Base-by-base conservation (phyloP, 2,797 vertebrate genomes). In the Phylloscopus collybita region DNA sequence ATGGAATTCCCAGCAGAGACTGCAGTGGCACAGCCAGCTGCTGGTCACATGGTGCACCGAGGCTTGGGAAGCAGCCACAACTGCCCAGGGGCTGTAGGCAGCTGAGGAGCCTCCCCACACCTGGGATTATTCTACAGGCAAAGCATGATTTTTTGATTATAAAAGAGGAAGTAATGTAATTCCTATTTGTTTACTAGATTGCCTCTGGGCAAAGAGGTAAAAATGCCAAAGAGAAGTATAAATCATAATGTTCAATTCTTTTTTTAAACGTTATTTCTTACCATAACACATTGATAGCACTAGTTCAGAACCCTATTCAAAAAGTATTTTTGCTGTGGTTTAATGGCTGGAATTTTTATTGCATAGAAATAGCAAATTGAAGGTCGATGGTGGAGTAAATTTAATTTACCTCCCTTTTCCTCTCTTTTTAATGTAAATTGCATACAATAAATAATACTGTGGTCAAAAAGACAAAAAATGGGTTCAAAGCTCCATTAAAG, bases 151-250 rank as follows among this genome's bases (percentile, higher is more conserved):
- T 86, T 90, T 75, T 70, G 25, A 47, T 92, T 81, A 34, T 72
- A 62, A 70, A 87, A 51, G 17, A 78, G 16, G 30, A 88, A 79
- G 38, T 71, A 71, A 78, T 50, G 38, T 62, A 79, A 27, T 70
- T 88, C 32, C 45, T 83, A 6, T 42, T 94, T 91, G 67, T 90
- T 88, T 88, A n/a, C 76, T 86, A 61, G 27, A 25, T 93, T 93
- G 36, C 73, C 54, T 75, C 75, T 15, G 13, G 79, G 62, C 91
- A 85, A 73, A 62, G 21, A 30, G 9, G 44, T 91, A 71, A 86
- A 93, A 94, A 90, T 93, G 56, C 34, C 59, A 38, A 60, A 51
- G 32, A 95, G 25, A 66, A 87, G 56, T 86, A 71, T 11, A 78
- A 92, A 74, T 80, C 16, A 34, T 47, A 26, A 40, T 16, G n/a